phyloP scores from a whole-genome alignment of 2,797 vertebrate species.

The Tenualosa thibaudeaui region DNA sequence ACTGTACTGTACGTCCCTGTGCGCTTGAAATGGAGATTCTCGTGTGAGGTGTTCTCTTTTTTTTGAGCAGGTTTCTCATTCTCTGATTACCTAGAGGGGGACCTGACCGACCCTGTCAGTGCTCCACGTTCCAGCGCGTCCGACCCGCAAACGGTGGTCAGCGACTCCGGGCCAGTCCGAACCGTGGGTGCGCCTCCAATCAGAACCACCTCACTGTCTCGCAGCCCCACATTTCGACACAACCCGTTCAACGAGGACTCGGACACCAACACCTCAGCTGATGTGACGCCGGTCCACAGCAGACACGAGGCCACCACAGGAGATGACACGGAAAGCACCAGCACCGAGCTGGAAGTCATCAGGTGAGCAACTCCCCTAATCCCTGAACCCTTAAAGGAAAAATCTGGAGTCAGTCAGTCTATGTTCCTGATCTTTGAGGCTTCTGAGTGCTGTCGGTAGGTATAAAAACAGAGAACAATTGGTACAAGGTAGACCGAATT shows the following conservation, averaged over 20 bases:
- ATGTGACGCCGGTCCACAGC: conserved; percentile 85
- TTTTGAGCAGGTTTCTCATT: background rate
- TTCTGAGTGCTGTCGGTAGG: no score
- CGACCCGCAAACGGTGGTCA: conserved; percentile 76
- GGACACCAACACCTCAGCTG: conserved; percentile 78
- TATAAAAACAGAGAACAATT: no score
- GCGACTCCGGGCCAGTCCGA: conserved; percentile 59
- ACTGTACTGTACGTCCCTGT: conserved; percentile 28
- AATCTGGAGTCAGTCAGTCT: no score
- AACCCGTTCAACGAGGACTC: conserved; percentile 92
- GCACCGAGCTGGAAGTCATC: conserved; percentile 91
- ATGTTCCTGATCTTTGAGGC: no score
- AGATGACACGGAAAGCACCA: conserved; percentile 69
- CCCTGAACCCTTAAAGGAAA: no score
- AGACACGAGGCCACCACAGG: conserved; percentile 56
- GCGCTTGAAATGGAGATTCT: conserved; percentile 23
- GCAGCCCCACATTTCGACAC: conserved; percentile 85
- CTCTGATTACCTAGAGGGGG: conserved; percentile 81
- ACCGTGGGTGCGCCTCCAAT: background rate
- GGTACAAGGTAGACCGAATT: no score
- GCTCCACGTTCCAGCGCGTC: conserved; percentile 82
- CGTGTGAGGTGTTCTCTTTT: background rate
- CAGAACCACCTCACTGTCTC: conserved; percentile 46
- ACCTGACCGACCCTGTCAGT: conserved; percentile 89
- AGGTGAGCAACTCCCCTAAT: conserved; percentile 70